Evolutionary conservation across 2,113 vertebrate genomes (phyloP).

Genomic region (Gorsachius goisagi): DNA sequence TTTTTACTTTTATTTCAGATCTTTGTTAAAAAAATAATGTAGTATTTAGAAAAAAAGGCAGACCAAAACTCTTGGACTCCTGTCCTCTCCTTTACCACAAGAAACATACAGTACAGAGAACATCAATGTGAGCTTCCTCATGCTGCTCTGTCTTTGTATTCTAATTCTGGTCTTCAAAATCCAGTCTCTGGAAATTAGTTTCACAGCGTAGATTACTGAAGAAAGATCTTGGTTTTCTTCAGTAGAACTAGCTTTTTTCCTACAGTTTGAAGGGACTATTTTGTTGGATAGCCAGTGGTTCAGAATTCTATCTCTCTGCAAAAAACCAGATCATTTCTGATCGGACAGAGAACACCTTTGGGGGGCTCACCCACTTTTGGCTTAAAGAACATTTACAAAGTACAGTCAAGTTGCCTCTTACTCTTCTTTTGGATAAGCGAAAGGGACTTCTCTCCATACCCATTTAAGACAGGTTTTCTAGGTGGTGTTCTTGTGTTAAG

Average conservation of each 20-base stretch:
- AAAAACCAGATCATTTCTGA: background rate
- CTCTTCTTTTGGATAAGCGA: background rate
- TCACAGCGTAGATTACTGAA: background rate
- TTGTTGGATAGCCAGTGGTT: background rate
- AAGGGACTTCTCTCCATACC: background rate
- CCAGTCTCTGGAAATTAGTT: background rate
- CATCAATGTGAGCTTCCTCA: background rate
- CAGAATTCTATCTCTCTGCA: background rate
- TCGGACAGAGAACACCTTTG: background rate
- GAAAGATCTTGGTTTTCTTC: background rate
- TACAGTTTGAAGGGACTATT: background rate
- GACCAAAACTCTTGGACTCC: background rate
- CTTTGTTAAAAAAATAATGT: background rate
- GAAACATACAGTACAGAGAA: background rate
- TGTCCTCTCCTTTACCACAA: background rate
- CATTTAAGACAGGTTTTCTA: background rate
- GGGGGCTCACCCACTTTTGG: background rate
- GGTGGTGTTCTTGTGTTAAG: background rate
- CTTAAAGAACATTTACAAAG: background rate
- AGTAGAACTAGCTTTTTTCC: background rate
- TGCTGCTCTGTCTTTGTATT: background rate
- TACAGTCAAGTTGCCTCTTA: background rate
- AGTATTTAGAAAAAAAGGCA: background rate
- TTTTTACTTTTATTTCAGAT: background rate
- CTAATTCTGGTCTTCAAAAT: background rate